A percentile compares a stretch with the other conserved stretches of the same genome.
Evolutionary conservation across 2,113 vertebrate species (phyloP).

Genomic region (Saguinus midas): DNA sequence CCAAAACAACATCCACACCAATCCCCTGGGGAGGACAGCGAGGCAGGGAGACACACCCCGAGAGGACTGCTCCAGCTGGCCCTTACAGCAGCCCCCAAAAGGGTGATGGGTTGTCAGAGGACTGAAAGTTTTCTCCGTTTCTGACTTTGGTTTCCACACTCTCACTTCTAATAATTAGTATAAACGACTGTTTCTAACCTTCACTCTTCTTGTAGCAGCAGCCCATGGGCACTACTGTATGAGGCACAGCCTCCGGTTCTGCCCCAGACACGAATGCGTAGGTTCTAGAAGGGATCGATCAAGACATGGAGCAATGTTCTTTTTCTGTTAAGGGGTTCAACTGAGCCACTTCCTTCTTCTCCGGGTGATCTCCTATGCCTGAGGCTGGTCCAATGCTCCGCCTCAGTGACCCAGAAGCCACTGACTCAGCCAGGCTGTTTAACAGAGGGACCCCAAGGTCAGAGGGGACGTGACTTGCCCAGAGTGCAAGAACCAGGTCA

Average conservation of each 20-base stretch:
- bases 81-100: neutral
- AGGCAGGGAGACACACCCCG: accelerated
- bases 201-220: slow-evolving; percentile 58
- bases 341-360: neutral
- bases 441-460: neutral
- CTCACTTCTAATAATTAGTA: slow-evolving; percentile 79
- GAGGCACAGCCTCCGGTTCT: slow-evolving; percentile 78
- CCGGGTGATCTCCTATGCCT: neutral
- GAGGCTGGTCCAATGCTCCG: neutral
- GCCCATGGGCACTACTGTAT: slow-evolving; percentile 76
- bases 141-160: neutral
- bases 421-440: neutral
- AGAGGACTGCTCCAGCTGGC: neutral
- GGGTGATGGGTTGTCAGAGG: neutral
- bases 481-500: neutral
- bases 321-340: neutral
- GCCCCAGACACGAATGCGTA: slow-evolving; percentile 74
- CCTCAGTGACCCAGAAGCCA: neutral
- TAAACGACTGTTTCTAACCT: slow-evolving; percentile 69
- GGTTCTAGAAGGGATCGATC: slow-evolving; percentile 76
- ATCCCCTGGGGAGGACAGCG: accelerated
- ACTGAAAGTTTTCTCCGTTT: neutral
- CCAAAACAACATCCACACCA: neutral
- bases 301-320: neutral
- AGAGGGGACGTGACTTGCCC: neutral